Percentiles rank a stretch among this genome's conserved stretches.
phyloP scores from a whole-genome alignment of 2,113 vertebrate genomes.

The Prochilodus magdalenae region DNA sequence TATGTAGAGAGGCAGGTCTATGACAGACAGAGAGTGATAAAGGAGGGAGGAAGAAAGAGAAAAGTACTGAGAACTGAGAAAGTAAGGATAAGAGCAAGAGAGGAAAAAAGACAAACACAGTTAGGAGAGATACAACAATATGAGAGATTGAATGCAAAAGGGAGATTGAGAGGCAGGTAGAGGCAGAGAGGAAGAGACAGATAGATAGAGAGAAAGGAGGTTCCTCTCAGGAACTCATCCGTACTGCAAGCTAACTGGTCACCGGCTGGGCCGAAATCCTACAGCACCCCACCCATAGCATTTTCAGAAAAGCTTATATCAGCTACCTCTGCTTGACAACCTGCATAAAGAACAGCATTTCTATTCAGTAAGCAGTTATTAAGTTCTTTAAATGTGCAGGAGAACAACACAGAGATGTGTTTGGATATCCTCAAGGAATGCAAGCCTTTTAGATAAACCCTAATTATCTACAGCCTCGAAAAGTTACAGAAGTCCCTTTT shows the following conservation, averaged over 20 bases:
- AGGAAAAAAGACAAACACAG: too few species aligned
- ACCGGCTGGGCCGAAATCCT: neutral
- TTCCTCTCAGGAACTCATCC: constrained; percentile 2
- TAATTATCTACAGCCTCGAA: neutral
- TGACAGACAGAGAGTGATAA: neutral
- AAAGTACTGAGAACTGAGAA: neutral
- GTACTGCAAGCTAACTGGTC: neutral
- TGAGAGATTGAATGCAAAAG: too few species aligned
- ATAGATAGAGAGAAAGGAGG: neutral
- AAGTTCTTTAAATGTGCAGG: neutral
- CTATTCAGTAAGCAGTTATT: neutral
- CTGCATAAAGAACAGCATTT: neutral
- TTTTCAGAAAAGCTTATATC: neutral
- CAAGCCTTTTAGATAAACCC: neutral
- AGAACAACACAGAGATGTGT: neutral
- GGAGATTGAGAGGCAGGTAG: neutral
- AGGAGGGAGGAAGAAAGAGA: neutral
- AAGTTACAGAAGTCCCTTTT: neutral
- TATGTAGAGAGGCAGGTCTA: too few species aligned
- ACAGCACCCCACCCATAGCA: neutral
- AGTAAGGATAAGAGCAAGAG: neutral
- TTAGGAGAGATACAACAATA: neutral
- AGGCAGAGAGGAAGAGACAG: neutral
- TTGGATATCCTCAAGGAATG: neutral
- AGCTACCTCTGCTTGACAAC: neutral